These are phyloP conservation scores for Drosophila ezoana DNA, from an alignment of 2,888 invertebrate genomes.

Conservation along the genomic window DNA sequence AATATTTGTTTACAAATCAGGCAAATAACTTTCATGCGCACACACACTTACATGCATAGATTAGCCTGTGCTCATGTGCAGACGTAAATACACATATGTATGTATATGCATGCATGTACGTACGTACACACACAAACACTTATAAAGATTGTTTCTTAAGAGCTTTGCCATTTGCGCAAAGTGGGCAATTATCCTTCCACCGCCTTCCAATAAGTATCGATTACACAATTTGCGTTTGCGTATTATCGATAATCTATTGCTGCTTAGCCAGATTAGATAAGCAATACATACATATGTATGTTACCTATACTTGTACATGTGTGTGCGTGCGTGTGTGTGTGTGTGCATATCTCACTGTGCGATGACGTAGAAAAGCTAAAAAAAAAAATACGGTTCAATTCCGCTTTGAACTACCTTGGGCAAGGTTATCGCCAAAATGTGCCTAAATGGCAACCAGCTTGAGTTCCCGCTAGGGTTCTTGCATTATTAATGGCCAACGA, in stretches of 20 bases:
- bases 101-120: neutral
- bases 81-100: neutral
- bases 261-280: conserved; percentile 41
- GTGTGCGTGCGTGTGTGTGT: neutral
- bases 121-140: neutral
- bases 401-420: conserved; percentile 58
- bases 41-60: neutral
- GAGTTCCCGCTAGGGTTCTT: conserved; percentile 15
- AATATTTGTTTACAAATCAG: conserved; percentile 62
- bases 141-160: neutral
- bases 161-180: conserved; percentile 3
- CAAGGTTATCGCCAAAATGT: conserved; percentile 54
- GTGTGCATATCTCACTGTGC: neutral
- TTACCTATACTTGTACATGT: neutral
- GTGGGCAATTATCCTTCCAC: conserved; percentile 21
- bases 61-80: neutral
- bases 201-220: conserved; percentile 25
- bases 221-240: conserved; percentile 3
- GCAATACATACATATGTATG: conserved; percentile 3
- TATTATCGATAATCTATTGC: conserved; percentile 38
- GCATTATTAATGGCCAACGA: conserved; percentile 24
- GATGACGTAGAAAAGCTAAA: conserved; percentile 18
- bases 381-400: conserved; percentile 34
- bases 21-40: neutral
- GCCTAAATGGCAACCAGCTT: conserved; percentile 37